Evolutionary conservation across 1,140 invertebrate genomes (phyloP), one percentile per base, ranked within the genome.

Genomic region (Phymastichus coffea): DNA sequence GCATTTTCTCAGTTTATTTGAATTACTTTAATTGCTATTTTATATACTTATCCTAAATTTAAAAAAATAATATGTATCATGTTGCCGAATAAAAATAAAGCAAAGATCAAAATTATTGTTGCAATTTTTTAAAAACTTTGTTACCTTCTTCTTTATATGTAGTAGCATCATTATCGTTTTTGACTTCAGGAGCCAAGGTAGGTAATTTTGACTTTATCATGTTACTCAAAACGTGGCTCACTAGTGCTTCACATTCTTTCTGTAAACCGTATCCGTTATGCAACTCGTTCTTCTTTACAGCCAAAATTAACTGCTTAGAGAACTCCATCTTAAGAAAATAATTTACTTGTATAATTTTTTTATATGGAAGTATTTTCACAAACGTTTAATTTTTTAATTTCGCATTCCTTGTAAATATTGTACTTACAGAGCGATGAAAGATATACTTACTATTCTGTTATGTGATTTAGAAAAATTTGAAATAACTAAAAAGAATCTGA

Each of bases 141-240:
- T 48, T 63, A 78, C 78, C 78, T 75, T 80, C 73, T 58, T 79
- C 75, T 61, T 75, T 66, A 43, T 65, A 80, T 26, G 57, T 71
- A 7, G 72, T 63, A 0, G 72, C 74, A 37, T 76, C 70, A 35
- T 73, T 60, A 30, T 76, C 67, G 51, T 78, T 73, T 61, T 80
- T 80, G 9, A 22, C 37, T 33, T 73, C 70, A 10, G 61, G 12
- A 33, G 67, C 64, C 33, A 79, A 59, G 10, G 33, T 6, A 12
- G 78, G 78, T 46, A 79, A 63, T 1, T 67, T 62, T 0, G 77
- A 73, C 61, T 70, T 75, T 1, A 64, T 55, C 74, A 80, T 78
- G 57, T 79, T 79, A 51, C 72, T 67, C 15, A 80, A 63, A 59
- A 77, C 75, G 48, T 75, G 70, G 17, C 64, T 61, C 4, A 79